Percentiles rank a stretch among this genome's conserved stretches.
Conservation (phyloP, 2,797 vertebrate species). For the Pseudomugil tenellus region DNA sequence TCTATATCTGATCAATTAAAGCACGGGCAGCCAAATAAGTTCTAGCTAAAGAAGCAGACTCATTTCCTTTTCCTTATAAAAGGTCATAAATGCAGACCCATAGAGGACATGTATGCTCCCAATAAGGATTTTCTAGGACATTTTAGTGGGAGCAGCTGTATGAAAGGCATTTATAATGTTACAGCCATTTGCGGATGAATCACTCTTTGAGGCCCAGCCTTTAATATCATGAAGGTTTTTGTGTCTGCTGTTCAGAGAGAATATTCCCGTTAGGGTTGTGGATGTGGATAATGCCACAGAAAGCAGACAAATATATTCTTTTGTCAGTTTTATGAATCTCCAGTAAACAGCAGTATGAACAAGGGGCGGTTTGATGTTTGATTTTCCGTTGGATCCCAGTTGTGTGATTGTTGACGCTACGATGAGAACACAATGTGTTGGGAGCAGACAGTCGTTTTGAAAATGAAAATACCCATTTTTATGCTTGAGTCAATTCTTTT, state of each 20-base stretch:
- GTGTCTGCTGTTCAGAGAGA: constrained; percentile 1
- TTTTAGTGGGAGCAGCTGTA: too few species aligned
- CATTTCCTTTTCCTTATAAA: too few species aligned
- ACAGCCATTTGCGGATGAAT: constrained; percentile 1
- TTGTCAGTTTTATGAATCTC: constrained; percentile 1
- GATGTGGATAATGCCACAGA: constrained; percentile 3
- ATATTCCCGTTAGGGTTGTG: neutral
- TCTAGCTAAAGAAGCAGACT: too few species aligned
- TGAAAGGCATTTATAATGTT: too few species aligned
- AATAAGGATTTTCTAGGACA: too few species aligned
- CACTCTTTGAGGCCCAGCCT: neutral
- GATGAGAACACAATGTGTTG: neutral
- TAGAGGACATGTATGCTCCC: too few species aligned
- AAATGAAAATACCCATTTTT: neutral
- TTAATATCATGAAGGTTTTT: too few species aligned
- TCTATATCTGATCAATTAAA: too few species aligned
- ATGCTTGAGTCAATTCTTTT: neutral
- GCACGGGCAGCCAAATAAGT: too few species aligned
- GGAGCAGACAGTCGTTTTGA: neutral
- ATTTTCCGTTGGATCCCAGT: neutral
- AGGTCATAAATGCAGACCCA: too few species aligned
- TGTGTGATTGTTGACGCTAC: neutral
- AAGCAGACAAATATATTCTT: neutral
- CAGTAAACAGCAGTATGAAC: neutral
- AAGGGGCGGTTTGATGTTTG: neutral